These are phyloP conservation scores for Glyptemys insculpta DNA, from an alignment of 2,797 vertebrate species.

Conservation along the genomic window DNA sequence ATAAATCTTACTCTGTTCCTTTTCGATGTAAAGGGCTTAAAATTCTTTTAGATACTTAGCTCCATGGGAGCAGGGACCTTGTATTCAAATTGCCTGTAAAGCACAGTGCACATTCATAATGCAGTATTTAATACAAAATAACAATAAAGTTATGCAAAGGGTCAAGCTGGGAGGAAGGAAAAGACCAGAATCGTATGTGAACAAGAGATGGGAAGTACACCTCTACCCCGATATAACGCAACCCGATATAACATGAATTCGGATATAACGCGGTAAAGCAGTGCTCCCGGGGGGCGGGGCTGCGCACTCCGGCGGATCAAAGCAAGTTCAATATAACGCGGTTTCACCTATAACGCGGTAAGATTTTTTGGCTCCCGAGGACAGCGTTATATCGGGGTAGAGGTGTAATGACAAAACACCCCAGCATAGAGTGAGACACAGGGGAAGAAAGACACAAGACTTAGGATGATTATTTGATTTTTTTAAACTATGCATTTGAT, in stretches of 20 bases:
- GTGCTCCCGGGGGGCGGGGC: no score
- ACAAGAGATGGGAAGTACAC: neutral
- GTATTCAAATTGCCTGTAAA: neutral
- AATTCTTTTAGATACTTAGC: neutral
- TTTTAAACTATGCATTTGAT: neutral
- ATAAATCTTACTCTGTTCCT: neutral
- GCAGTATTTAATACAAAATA: neutral
- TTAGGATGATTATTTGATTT: neutral
- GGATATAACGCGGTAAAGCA: no score
- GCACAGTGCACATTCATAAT: accelerated
- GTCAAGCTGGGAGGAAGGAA: neutral
- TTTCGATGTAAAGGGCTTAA: neutral
- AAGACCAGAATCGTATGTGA: neutral
- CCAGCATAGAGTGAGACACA: neutral
- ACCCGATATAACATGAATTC: no score
- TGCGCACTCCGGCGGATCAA: no score
- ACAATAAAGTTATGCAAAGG: neutral
- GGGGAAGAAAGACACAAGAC: neutral
- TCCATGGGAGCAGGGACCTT: neutral
- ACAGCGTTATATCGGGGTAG: no score
- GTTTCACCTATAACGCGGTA: no score
- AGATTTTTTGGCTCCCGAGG: no score
- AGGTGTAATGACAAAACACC: neutral
- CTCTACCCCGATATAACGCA: no score
- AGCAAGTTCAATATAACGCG: no score